A percentile compares a stretch with the other conserved stretches of the same genome.
Evolutionary conservation across 2,888 invertebrate species (phyloP).

Genomic region (Mongoloraphidia duomilia): DNA sequence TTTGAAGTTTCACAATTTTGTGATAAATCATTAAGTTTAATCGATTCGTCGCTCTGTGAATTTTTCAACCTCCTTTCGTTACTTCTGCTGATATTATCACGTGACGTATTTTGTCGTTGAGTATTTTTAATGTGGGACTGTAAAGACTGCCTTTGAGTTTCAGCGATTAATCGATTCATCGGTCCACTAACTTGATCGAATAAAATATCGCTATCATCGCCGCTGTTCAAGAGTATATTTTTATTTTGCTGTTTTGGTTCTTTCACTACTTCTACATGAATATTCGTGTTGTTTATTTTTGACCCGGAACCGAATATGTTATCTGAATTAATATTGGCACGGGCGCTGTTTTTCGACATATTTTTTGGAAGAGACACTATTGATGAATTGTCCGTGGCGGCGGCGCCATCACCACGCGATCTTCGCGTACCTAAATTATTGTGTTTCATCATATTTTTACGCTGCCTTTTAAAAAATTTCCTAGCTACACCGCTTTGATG

Average conservation of each 20-base stretch:
- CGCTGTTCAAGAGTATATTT: conserved; percentile 49
- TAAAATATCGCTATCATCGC: conserved; percentile 36
- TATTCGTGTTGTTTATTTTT: conserved; percentile 69
- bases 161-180: conserved; percentile 12
- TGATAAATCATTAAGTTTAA: neutral
- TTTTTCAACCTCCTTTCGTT: conserved; percentile 19
- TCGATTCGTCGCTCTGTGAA: conserved; percentile 18
- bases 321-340: conserved; percentile 24
- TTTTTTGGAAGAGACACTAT: conserved; percentile 13
- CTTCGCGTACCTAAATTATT: conserved; percentile 56
- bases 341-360: conserved; percentile 9
- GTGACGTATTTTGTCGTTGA: no score
- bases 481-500: conserved; percentile 87
- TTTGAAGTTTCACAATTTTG: conserved; percentile 1
- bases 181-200: conserved; percentile 14
- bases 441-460: conserved; percentile 52
- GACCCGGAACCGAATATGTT: conserved; percentile 54
- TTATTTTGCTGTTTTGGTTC: conserved; percentile 45
- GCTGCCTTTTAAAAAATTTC: conserved; percentile 81
- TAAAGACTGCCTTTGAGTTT: conserved; percentile 7
- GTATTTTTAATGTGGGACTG: no score
- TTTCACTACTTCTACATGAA: conserved; percentile 52
- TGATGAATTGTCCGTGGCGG: conserved; percentile 40
- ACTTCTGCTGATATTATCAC: conserved; percentile 22
- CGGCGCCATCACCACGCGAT: conserved; percentile 36